Conservation (phyloP, 2,113 vertebrate genomes). For the Saguinus midas region DNA sequence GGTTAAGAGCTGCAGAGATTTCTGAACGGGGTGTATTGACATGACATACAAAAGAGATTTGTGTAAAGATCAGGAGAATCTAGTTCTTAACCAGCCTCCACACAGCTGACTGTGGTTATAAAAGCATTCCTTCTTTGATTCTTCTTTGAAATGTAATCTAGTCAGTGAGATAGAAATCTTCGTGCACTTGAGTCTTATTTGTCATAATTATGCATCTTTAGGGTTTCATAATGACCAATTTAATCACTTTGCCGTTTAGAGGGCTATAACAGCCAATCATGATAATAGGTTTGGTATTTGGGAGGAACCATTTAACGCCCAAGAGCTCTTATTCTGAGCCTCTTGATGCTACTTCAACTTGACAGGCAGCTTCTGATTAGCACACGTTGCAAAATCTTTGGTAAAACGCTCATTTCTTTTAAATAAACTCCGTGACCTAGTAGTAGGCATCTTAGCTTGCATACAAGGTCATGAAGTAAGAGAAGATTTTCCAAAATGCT, state of each 20-base stretch:
- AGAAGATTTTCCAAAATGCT: background rate
- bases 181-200: slow-evolving; percentile 83
- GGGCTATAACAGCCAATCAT: slow-evolving; percentile 87
- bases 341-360: slow-evolving; percentile 88
- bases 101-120: slow-evolving; percentile 65
- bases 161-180: slow-evolving; percentile 81
- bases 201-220: slow-evolving; percentile 88
- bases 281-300: slow-evolving; percentile 88
- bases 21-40: background rate
- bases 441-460: background rate
- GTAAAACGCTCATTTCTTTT: slow-evolving; percentile 84
- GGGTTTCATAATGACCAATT: slow-evolving; percentile 86
- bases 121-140: slow-evolving; percentile 78
- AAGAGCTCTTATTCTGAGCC: slow-evolving; percentile 86
- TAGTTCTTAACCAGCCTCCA: background rate
- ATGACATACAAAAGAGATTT: background rate
- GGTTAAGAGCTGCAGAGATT: background rate
- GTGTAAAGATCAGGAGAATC: slow-evolving; percentile 30
- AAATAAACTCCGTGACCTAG: slow-evolving; percentile 81
- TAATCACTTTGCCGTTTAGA: slow-evolving; percentile 87
- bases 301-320: slow-evolving; percentile 86
- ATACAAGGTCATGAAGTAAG: slow-evolving; percentile 54
- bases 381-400: slow-evolving; percentile 82
- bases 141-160: slow-evolving; percentile 82
- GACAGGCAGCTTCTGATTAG: slow-evolving; percentile 88